phyloP scores from a whole-genome alignment of 92 coral and sea anemone species.

The Phenganax subtilis region DNA sequence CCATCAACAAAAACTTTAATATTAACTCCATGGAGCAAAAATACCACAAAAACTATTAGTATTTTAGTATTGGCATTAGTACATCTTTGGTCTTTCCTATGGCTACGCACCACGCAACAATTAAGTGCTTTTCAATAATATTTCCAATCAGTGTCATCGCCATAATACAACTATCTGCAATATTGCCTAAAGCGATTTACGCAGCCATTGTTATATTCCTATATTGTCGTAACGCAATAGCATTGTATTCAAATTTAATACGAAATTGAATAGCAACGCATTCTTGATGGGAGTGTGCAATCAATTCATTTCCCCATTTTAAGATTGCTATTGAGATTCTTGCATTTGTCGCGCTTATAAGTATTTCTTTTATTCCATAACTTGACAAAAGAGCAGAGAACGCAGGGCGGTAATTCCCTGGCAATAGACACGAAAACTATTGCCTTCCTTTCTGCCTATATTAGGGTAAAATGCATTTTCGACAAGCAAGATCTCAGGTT shows the following conservation, averaged over 20 bases:
- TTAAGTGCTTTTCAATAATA: background rate
- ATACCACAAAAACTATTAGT: too few relatives aligned
- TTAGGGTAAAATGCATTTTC: slow-evolving; percentile 10
- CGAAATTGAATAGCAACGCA: background rate
- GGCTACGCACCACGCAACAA: background rate
- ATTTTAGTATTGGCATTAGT: too few relatives aligned
- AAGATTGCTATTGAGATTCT: slow-evolving; percentile 7
- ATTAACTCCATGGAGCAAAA: too few relatives aligned
- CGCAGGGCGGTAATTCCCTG: slow-evolving; percentile 10
- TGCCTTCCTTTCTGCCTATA: slow-evolving; percentile 35
- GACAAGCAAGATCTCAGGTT: slow-evolving; percentile 23
- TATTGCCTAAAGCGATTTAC: slow-evolving; percentile 24
- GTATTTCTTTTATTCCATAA: slow-evolving; percentile 10
- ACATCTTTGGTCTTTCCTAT: background rate
- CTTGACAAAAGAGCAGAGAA: background rate
- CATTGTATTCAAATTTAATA: slow-evolving; percentile 30
- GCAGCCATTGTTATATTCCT: slow-evolving; percentile 15
- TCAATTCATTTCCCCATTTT: slow-evolving; percentile 18
- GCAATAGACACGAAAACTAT: background rate
- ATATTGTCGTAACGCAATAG: slow-evolving; percentile 4
- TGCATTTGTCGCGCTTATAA: slow-evolving; percentile 14
- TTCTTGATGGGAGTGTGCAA: slow-evolving; percentile 23
- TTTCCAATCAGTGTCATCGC: background rate
- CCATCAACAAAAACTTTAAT: too few relatives aligned
- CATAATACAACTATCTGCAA: slow-evolving; percentile 2